Evolutionary conservation across 2,113 vertebrate species (phyloP).

Genomic region (Sceloporus undulatus): DNA sequence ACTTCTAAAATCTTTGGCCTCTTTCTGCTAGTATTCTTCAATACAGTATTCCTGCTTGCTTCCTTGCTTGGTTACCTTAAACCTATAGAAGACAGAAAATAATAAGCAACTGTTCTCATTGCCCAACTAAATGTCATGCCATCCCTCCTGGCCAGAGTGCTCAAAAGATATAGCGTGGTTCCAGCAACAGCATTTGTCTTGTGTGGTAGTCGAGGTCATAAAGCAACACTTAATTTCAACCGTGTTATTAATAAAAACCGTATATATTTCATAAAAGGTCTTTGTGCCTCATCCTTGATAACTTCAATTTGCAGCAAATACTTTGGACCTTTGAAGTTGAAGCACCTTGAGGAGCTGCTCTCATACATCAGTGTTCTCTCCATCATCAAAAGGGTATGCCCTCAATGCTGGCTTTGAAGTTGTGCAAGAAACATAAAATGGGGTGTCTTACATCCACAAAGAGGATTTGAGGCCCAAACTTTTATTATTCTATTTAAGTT

Average conservation of each 20-base stretch:
- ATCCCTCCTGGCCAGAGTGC: not conserved
- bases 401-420: slow-evolving; percentile 31
- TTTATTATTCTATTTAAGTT: slow-evolving; percentile 6
- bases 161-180: slow-evolving; percentile 20
- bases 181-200: slow-evolving; percentile 59
- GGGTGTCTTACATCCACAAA: not conserved
- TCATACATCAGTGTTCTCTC: not conserved
- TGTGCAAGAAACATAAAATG: slow-evolving; percentile 22
- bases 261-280: slow-evolving; percentile 59
- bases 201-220: slow-evolving; percentile 59
- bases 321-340: slow-evolving; percentile 43
- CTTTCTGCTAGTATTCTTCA: not conserved
- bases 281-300: slow-evolving; percentile 34
- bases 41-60: not conserved
- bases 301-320: slow-evolving; percentile 45
- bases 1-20: not conserved
- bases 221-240: slow-evolving; percentile 70
- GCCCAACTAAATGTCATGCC: not conserved
- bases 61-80: not conserved
- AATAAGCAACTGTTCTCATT: not conserved
- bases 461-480: not conserved
- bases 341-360: slow-evolving; percentile 7
- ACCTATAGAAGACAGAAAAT: not conserved
- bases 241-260: slow-evolving; percentile 67
- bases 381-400: not conserved